Evolutionary conservation across 1,140 invertebrate species (phyloP).

Genomic region (Lanistes nyassanus): DNA sequence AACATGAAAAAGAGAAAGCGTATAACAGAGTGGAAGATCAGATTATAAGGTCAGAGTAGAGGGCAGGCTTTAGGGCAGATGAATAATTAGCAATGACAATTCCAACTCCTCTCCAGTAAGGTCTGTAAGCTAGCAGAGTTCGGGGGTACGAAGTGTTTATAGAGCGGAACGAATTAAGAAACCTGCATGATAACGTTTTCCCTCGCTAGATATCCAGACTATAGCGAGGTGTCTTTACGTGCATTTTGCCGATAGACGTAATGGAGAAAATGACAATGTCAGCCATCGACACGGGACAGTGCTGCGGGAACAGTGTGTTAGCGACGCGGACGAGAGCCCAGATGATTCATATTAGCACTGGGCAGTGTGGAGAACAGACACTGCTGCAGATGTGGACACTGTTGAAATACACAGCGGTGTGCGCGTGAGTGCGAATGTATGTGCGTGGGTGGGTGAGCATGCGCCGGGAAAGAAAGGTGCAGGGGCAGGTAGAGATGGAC

Average conservation of each 20-base stretch:
- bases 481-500: not conserved
- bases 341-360: not conserved
- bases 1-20: too few relatives aligned
- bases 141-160: too few relatives aligned
- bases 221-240: too few relatives aligned
- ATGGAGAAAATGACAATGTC: not conserved
- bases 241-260: not conserved
- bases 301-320: not conserved
- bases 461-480: not conserved
- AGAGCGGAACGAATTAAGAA: too few relatives aligned
- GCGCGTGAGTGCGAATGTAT: conserved; percentile 1
- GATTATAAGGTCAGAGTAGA: too few relatives aligned
- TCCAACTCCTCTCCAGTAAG: too few relatives aligned
- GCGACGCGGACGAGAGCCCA: not conserved
- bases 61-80: too few relatives aligned
- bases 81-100: too few relatives aligned
- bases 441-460: conserved; percentile 6
- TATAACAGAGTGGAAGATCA: too few relatives aligned
- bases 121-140: too few relatives aligned
- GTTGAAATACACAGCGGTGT: not conserved
- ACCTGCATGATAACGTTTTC: too few relatives aligned
- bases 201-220: too few relatives aligned
- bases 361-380: not conserved
- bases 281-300: not conserved
- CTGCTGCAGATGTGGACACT: not conserved